Base-by-base conservation (phyloP, 2,113 vertebrate species). In the Protomyctophum bolini region DNA sequence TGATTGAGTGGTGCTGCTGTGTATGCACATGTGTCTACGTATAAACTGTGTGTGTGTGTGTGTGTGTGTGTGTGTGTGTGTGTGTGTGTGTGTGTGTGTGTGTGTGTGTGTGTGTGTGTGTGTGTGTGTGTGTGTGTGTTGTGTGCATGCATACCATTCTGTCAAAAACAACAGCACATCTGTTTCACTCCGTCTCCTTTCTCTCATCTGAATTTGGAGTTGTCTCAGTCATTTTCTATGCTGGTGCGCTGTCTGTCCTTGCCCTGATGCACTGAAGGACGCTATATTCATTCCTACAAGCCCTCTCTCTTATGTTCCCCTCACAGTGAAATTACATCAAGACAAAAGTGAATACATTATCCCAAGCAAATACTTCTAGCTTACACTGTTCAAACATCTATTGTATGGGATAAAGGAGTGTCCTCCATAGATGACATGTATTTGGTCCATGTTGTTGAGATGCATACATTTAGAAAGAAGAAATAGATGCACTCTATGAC, bases 121-220 rank as follows among this genome's bases (percentile, higher is more conserved):
- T 46, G 59, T 61, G 59, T 12, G 59, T 60, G 58, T 10, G 58
- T 7, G 29, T 5, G 58, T 7, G 29, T 11, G 58, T n/a, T 45
- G 58, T 45, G 56, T 57, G 69, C 62, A 66, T 56, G 62, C 79
- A 79, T 49, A 72, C 59, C n/a, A 54, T 70, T 71, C 14, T 29
- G 67, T 54, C 68, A 0, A 41, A 41, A 79, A 76, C 82, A 85
- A 82, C 84, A 49, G 80, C 79, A 70, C 86, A 87, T 87, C 86
- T 87, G 85, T 86, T 86, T 87, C 80, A 72, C 81, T 83, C 79
- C 74, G 58, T 87, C 79, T 84, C 76, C 80, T 68, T 41, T 47
- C 69, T 75, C 83, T 83, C 82, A 85, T 90, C 88, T 83, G 83
- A 88, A 86, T 87, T 74, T 72, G 50, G 81, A 77, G 59, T 85